These are phyloP conservation scores for Diloba caeruleocephala DNA, from an alignment of 2,888 invertebrate genomes.

Conservation along the genomic window DNA sequence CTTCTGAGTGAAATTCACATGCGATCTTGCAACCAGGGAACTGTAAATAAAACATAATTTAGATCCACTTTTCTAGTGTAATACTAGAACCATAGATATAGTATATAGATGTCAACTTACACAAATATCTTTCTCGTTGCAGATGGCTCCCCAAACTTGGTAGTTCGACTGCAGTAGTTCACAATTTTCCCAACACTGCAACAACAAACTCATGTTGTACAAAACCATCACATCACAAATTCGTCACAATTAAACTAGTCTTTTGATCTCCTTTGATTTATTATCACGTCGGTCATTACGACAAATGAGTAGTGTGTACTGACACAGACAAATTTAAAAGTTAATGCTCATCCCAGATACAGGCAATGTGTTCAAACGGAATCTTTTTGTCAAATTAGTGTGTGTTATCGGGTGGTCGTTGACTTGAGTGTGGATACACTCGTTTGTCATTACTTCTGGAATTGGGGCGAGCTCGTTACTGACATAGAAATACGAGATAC, in stretches of 20 bases:
- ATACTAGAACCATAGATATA: background rate
- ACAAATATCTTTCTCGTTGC: conserved; percentile 92
- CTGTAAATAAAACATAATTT: conserved; percentile 79
- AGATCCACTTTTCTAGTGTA: background rate
- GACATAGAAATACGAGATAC: conserved; percentile 41
- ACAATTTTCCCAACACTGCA: conserved; percentile 94
- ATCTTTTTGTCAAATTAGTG: conserved; percentile 69
- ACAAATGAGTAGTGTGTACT: conserved; percentile 65
- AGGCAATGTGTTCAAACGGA: conserved; percentile 57
- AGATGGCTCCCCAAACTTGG: conserved; percentile 92
- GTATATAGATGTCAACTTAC: conserved; percentile 85
- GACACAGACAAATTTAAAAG: conserved; percentile 67
- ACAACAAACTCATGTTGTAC: conserved; percentile 74
- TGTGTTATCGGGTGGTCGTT: conserved; percentile 61
- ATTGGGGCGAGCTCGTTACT: conserved; percentile 62
- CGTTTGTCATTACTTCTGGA: conserved; percentile 69
- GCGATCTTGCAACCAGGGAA: conserved; percentile 93
- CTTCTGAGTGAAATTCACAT: conserved; percentile 91
- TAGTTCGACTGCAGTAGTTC: conserved; percentile 92
- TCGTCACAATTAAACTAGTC: conserved; percentile 66
- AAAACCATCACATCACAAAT: conserved; percentile 61
- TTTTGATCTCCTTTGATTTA: conserved; percentile 68
- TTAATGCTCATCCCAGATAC: conserved; percentile 61
- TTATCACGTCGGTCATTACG: conserved; percentile 64
- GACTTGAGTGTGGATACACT: conserved; percentile 64